A percentile compares a stretch with the other conserved stretches of the same genome.
phyloP scores from a whole-genome alignment of 2,888 invertebrate species.

The Eutolmus rufibarbis region DNA sequence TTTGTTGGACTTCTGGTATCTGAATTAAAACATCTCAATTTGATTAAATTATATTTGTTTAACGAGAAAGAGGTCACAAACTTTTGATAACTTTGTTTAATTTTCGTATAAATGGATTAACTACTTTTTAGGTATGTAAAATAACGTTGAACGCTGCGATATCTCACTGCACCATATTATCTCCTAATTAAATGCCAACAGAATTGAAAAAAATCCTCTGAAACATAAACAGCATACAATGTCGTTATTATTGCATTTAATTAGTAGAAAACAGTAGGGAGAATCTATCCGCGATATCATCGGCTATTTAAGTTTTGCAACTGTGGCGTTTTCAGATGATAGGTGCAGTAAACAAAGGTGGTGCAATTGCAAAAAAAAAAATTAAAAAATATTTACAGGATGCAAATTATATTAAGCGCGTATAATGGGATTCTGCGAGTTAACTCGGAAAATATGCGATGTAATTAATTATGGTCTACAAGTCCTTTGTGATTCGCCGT shows the following conservation, averaged over 20 bases:
- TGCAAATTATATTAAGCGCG: background rate
- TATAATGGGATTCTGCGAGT: background rate
- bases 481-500: background rate
- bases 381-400: background rate
- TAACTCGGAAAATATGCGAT: background rate
- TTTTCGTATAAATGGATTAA: too few relatives aligned
- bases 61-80: too few relatives aligned
- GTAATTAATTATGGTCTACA: background rate
- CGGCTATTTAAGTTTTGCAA: background rate
- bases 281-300: background rate
- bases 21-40: too few relatives aligned
- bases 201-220: background rate
- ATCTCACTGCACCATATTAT: background rate
- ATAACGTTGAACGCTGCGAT: background rate
- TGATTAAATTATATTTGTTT: too few relatives aligned
- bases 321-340: background rate
- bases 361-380: background rate
- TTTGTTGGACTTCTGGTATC: too few relatives aligned
- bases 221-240: background rate
- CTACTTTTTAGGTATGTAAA: too few relatives aligned
- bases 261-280: background rate
- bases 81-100: too few relatives aligned
- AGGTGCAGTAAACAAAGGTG: background rate
- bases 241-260: background rate
- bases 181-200: background rate